Evolutionary conservation across 2,888 invertebrate species (phyloP).

Genomic region (Eupithecia pulchellata): DNA sequence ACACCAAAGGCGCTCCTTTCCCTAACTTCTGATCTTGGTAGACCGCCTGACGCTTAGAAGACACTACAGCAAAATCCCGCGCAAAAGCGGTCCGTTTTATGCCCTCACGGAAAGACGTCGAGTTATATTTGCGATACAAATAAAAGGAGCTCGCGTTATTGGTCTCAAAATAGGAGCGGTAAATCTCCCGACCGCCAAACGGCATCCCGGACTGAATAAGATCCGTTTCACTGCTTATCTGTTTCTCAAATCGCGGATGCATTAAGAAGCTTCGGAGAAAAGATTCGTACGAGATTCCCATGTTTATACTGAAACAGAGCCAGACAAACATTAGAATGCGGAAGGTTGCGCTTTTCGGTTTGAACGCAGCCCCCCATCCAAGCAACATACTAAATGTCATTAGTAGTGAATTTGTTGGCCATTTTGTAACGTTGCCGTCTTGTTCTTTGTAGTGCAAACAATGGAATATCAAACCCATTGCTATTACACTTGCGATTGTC

Average conservation of each 20-base stretch:
- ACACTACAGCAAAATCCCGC: slow-evolving; percentile 77
- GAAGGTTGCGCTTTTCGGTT: slow-evolving; percentile 72
- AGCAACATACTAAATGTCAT: slow-evolving; percentile 79
- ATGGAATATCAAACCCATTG: slow-evolving; percentile 74
- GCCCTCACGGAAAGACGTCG: slow-evolving; percentile 73
- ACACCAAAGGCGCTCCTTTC: slow-evolving; percentile 72
- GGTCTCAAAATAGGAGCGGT: slow-evolving; percentile 80
- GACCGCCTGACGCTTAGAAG: slow-evolving; percentile 76
- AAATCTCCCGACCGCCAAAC: slow-evolving; percentile 80
- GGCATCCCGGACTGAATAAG: slow-evolving; percentile 75
- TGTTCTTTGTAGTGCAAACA: slow-evolving; percentile 70
- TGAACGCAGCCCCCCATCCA: slow-evolving; percentile 76
- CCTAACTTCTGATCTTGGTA: slow-evolving; percentile 78
- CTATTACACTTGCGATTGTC: slow-evolving; percentile 65
- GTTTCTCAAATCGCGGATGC: slow-evolving; percentile 82
- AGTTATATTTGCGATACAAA: slow-evolving; percentile 79
- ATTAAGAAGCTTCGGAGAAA: slow-evolving; percentile 82
- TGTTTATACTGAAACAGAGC: slow-evolving; percentile 80
- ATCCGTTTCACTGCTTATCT: slow-evolving; percentile 77
- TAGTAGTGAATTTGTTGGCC: slow-evolving; percentile 78
- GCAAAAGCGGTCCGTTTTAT: slow-evolving; percentile 69
- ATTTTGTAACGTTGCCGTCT: slow-evolving; percentile 64
- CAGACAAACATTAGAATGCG: slow-evolving; percentile 77
- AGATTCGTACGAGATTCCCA: slow-evolving; percentile 81
- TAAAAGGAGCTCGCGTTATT: slow-evolving; percentile 79